Base-by-base conservation (phyloP, 2,797 vertebrate genomes). In the Sebastolobus alascanus region DNA sequence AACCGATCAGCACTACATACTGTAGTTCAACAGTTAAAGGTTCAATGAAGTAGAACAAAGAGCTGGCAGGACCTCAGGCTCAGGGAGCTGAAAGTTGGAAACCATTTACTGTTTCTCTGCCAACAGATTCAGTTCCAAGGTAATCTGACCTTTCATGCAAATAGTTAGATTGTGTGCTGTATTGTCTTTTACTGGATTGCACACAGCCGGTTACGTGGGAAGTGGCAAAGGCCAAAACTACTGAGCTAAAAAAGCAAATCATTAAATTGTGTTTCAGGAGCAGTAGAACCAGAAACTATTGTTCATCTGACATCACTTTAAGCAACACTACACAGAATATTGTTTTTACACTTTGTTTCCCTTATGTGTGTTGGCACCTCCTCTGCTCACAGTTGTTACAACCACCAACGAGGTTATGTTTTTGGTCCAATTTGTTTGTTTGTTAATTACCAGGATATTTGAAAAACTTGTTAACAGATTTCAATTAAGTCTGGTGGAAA, bases 41-140 rank as follows among this genome's bases (percentile, higher is more conserved):
- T 75, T 87, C 70, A 68, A 1, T 68, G 35, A 60, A 59, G 79
- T 4, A 4, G 66, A 84, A 83, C 67, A 63, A 77, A 75, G 79
- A 38, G 20, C 83, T 68, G 79, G 65, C 72, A 65, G 63, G 65
- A 76, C 22, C 31, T 58, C 3, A 3, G 61, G 56, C 61, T 52
- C n/a, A 6, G 67, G 67, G 66, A 73, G 70, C 56, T n/a, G 38
- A 6, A 6, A 22, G 40, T 20, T 75, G 77, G 83, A 83, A n/a
- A 55, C 22, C 27, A 37, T 72, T 10, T n/a, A 31, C 13, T 11
- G 4, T 31, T 64, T 40, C 20, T 33, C 54, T 74, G 33, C 16
- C 1, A 33, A 13, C 13, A 6, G 22, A 70, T 60, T 52, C 12
- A 40, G 25, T 46, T 69, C 29, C 13, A 16, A 66, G 46, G 16